Conservation (phyloP, 2,113 vertebrate genomes). For the Aphelocoma coerulescens region DNA sequence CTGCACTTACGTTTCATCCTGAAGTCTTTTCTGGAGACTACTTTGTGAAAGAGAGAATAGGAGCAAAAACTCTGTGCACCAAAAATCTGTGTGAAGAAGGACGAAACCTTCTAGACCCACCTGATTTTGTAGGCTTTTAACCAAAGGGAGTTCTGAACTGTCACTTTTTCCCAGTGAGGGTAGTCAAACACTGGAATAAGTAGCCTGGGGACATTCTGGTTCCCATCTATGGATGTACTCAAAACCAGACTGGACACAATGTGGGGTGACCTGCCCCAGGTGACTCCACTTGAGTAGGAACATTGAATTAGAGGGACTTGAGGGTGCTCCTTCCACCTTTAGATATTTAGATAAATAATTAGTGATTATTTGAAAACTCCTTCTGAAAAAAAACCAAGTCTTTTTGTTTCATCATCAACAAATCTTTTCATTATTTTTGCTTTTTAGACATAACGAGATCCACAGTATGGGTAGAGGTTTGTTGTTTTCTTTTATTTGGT, state of each 20-base stretch:
- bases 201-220: neutral
- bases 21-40: neutral
- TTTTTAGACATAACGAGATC: neutral
- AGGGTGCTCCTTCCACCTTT: neutral
- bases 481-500: neutral
- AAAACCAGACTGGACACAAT: neutral
- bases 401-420: neutral
- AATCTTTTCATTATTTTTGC: neutral
- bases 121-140: neutral
- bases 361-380: neutral
- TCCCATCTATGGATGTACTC: neutral
- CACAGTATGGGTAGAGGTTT: neutral
- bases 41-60: neutral
- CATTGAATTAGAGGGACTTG: neutral
- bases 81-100: neutral
- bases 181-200: neutral
- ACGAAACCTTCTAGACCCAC: neutral
- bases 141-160: neutral
- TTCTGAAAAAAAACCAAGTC: neutral
- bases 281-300: neutral
- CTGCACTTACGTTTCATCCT: neutral
- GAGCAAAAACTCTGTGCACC: neutral
- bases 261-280: neutral
- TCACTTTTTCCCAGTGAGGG: neutral
- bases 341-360: too few relatives aligned